These are phyloP conservation scores for Carettochelys insculpta DNA, from an alignment of 2,113 vertebrate species.

Conservation along the genomic window DNA sequence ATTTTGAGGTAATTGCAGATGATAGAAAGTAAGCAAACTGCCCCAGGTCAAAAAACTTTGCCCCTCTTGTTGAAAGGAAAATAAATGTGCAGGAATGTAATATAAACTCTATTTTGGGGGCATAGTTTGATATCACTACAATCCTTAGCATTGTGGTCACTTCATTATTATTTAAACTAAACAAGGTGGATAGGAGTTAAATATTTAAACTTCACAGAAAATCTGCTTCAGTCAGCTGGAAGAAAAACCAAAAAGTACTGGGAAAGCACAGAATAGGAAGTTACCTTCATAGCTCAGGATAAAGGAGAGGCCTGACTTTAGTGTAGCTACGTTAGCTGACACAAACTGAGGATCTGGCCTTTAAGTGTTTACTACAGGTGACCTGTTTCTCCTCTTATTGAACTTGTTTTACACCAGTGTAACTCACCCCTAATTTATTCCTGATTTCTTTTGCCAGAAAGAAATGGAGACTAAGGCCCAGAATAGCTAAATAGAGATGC, in stretches of 20 bases:
- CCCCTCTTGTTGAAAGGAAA: rapidly evolving
- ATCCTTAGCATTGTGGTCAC: not conserved
- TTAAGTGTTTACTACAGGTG: not conserved
- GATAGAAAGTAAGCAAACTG: not conserved
- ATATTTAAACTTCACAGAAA: not conserved
- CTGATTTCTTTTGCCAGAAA: not conserved
- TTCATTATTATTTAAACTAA: not conserved
- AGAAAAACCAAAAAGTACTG: not conserved
- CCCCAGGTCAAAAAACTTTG: not conserved
- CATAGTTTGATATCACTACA: not conserved
- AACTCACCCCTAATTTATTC: not conserved
- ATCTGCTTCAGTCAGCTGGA: not conserved
- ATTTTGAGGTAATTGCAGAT: not conserved
- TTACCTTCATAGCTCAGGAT: too few relatives aligned
- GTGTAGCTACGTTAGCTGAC: not conserved
- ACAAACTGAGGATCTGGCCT: not conserved
- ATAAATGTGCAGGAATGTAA: not conserved
- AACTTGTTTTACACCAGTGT: not conserved
- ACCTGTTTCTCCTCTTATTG: not conserved
- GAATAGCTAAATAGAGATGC: not conserved
- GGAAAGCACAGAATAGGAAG: not conserved
- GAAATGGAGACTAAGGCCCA: not conserved
- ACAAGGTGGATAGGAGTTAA: not conserved
- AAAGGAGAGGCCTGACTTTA: not conserved
- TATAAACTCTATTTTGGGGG: not conserved